Evolutionary conservation across 2,888 invertebrate species (phyloP), one percentile per base, ranked within the genome.

Genomic region (Heliconius charithonia): DNA sequence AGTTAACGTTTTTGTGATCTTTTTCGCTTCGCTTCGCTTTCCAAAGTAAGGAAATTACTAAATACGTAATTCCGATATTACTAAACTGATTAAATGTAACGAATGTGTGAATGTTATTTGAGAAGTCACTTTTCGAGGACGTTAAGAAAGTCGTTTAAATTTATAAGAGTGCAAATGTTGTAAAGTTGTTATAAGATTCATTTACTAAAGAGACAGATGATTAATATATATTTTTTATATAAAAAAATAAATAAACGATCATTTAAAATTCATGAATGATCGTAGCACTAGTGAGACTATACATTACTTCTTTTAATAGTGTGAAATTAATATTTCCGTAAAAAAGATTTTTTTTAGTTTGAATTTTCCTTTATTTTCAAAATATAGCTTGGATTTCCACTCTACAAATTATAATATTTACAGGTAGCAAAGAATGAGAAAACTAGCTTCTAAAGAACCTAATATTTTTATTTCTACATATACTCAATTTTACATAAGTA

Each of bases 1-100:
- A 87, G 82, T 82, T 82, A 84, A 82, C 84, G 88, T 92, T 91
- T 91, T 92, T 92, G 90, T 82, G 87, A 86, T 82, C 84, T 67
- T 79, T 78, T 51, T 51, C 51, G 22, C 22, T 51, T 51, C 51
- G 22, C 51, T 9, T 83, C 83, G 12, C 41, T 63, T 25, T 62
- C 27, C 41, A 74, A 41, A 41, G 41, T 74, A 63, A 74, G 62
- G 37, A 74, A 63, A 63, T 71, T n/a, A 32, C 56, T n/a, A 32
- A 59, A 56, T 72, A 72, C 29, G 29, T 59, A 25, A 27, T 71
- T 51, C 22, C 56, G 22, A 29, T 29, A 56, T 71, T 9, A 29
- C 27, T 22, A 56, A 71, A 45, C 51, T 7, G 71, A 22, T 22
- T 71, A 51, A 45, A 56, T 51, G 25, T 45, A 27, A 71, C 22